A percentile compares a stretch with the other conserved stretches of the same genome.
phyloP scores from a whole-genome alignment of 2,797 vertebrate genomes.

The Crocodylus rhombifer region DNA sequence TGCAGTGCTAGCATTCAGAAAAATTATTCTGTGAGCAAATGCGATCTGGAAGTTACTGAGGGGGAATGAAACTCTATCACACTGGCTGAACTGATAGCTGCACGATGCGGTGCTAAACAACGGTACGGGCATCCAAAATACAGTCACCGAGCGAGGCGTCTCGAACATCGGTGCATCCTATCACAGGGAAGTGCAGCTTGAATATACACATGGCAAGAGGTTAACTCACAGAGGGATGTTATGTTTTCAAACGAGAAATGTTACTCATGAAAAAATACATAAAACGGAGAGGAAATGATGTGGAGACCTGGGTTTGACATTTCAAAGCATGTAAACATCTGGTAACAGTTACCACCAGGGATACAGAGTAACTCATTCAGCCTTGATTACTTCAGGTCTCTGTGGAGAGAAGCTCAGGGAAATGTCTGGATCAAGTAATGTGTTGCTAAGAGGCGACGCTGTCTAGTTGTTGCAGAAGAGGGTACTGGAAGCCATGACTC shows the following conservation, averaged over 20 bases:
- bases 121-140: not conserved
- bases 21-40: not conserved
- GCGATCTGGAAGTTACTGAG: not conserved
- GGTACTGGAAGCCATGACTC: not conserved
- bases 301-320: slow-evolving; percentile 10
- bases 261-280: not conserved
- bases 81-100: not conserved
- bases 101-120: not conserved
- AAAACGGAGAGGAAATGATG: not conserved
- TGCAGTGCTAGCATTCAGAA: not conserved
- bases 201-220: rapidly evolving
- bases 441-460: slow-evolving; percentile 1
- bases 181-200: rapidly evolving
- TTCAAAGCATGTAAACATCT: slow-evolving; percentile 52
- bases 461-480: not conserved
- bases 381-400: not conserved
- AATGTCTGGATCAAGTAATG: rapidly evolving
- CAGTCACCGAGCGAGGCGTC: not conserved
- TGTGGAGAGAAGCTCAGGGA: not conserved
- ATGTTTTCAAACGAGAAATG: not conserved
- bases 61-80: not conserved
- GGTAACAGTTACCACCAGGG: slow-evolving; percentile 5
- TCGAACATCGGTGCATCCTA: not conserved
- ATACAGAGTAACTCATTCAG: not conserved
- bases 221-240: not conserved